phyloP scores from a whole-genome alignment of 2,888 invertebrate species.

The Horisme vitalbata region DNA sequence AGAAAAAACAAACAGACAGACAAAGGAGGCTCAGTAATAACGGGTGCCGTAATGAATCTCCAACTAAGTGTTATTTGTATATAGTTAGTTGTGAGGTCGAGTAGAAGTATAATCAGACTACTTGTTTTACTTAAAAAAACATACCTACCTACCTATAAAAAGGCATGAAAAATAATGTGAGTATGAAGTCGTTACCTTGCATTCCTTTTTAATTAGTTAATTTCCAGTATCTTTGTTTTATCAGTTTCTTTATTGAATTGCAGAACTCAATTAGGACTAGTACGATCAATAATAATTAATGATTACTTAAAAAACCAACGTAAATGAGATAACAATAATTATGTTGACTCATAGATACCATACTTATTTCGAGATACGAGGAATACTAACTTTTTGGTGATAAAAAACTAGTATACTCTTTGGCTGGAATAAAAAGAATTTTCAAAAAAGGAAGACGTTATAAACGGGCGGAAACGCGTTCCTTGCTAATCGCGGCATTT shows the following conservation, averaged over 20 bases:
- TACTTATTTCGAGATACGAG: too few species aligned
- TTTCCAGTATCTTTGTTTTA: slow-evolving; percentile 2
- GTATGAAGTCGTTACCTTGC: slow-evolving; percentile 4
- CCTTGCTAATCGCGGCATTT: slow-evolving; percentile 59
- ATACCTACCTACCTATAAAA: too few species aligned
- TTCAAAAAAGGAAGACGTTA: slow-evolving; percentile 35
- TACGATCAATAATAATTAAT: background rate
- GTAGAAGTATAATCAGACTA: too few species aligned
- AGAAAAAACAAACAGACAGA: too few species aligned
- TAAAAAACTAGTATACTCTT: too few species aligned
- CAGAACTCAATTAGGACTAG: slow-evolving; percentile 11
- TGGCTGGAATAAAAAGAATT: background rate
- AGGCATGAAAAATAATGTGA: slow-evolving; percentile 8
- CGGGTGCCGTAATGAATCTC: too few species aligned
- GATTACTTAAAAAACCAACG: background rate
- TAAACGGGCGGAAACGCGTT: slow-evolving; percentile 61
- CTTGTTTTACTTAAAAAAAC: too few species aligned
- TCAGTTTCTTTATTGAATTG: slow-evolving; percentile 12
- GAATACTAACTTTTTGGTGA: too few species aligned
- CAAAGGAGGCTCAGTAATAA: too few species aligned
- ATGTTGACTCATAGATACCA: too few species aligned
- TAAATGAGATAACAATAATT: background rate
- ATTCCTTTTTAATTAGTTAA: slow-evolving; percentile 3
- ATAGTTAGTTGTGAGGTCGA: too few species aligned
- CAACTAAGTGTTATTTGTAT: too few species aligned